Base-by-base conservation (phyloP, 2,113 vertebrate genomes). In the Mesoclemmys tuberculata region DNA sequence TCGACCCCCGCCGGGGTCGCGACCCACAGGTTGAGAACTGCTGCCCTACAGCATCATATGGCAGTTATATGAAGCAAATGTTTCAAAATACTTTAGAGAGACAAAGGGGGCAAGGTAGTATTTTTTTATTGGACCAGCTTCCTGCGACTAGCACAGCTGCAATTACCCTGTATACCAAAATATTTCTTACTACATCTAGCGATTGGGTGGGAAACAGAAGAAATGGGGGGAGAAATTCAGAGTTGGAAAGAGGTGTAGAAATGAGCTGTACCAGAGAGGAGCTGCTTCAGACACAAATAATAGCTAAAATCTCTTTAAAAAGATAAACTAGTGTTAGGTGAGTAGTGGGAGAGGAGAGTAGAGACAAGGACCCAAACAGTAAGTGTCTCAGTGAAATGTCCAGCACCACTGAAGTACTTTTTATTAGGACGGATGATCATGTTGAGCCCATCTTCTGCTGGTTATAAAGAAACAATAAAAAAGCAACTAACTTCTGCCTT, bases 401-500 rank as follows among this genome's bases (percentile, higher is more conserved):
- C 85, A 77, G 48, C 61, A 18, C 5, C 35, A 38, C 87, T 85
- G 38, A 78, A 88, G 78, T 52, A 78, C 80, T 89, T 82, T 52
- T 89, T 96, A 9, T 9, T 87, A 80, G 88, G 41, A 31, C 22
- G 75, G 77, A 52, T 89, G 46, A n/a, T 87, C 5, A 27, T 49
- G 10, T 46, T 91, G 92, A 93, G 71, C 75, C 27, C 48, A 38
- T 35, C 35, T n/a, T 8, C 3, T 64, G 52, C 44, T 29, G 52
- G 80, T 94, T 10, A 22, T 95, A 51, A 74, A 79, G 54, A 88
- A 75, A 75, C 84, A 31, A 46, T 84, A 93, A 89, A 91, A 80
- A 68, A 91, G 83, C 90, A 94, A 48, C 87, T 89, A 90, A 51
- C 48, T 49, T 84, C 48, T 90, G 80, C 92, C 74, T 88, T 93